Conservation (phyloP, 2,113 vertebrate genomes). For the Pomatorhinus ruficollis region DNA sequence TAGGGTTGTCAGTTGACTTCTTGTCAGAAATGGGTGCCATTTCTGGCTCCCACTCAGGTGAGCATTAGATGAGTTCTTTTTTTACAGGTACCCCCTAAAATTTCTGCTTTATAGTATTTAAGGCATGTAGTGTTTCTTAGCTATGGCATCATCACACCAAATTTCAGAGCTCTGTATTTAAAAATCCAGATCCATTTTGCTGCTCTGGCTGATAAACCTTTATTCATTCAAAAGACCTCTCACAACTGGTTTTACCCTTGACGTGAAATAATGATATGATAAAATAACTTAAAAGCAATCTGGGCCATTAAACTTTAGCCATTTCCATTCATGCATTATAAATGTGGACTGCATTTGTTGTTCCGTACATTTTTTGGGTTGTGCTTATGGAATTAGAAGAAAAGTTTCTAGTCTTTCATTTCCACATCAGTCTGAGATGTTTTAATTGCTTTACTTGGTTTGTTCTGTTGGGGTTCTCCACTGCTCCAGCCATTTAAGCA, state of each 20-base stretch:
- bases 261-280: neutral
- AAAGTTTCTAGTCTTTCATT: neutral
- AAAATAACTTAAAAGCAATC: neutral
- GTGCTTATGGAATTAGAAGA: conserved; percentile 22
- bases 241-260: neutral
- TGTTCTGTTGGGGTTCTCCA: neutral
- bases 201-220: neutral
- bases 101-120: neutral
- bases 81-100: neutral
- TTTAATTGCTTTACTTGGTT: conserved; percentile 12
- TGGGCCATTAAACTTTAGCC: neutral
- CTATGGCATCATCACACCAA: neutral
- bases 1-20: neutral
- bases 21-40: neutral
- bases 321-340: neutral
- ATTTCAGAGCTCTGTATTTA: neutral
- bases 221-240: neutral
- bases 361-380: neutral
- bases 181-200: neutral
- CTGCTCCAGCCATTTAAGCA: neutral
- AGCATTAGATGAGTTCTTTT: neutral
- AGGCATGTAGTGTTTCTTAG: neutral
- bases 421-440: neutral
- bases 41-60: neutral
- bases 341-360: neutral